phyloP scores from a whole-genome alignment of 2,113 vertebrate species.

The Gambusia holbrooki region DNA sequence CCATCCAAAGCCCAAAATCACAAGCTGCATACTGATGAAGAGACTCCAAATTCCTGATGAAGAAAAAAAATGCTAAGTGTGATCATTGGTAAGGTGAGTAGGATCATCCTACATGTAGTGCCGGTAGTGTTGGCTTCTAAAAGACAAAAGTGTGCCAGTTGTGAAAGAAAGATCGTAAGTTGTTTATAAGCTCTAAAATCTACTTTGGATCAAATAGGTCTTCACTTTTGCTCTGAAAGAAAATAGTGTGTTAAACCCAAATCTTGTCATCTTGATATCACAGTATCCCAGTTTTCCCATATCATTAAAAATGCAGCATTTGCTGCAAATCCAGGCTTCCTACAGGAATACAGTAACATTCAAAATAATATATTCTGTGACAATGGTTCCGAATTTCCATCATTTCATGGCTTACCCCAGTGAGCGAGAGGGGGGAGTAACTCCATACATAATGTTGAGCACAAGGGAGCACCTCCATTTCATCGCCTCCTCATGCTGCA shows the following conservation, averaged over 20 bases:
- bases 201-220: background rate
- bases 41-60: background rate
- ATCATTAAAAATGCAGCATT: constrained; percentile 74
- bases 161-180: background rate
- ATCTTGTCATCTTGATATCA: constrained; percentile 21
- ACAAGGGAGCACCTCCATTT: constrained; percentile 50
- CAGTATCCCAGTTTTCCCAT: constrained; percentile 31
- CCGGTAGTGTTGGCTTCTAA: background rate
- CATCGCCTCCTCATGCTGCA: constrained; percentile 42
- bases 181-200: background rate
- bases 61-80: background rate
- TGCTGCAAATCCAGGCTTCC: constrained; percentile 56
- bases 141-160: background rate
- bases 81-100: background rate
- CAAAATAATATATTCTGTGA: constrained; percentile 48
- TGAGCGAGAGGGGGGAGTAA: constrained; percentile 7
- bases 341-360: constrained; percentile 63
- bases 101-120: too few species aligned
- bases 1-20: background rate
- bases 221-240: background rate
- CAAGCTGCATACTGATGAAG: background rate
- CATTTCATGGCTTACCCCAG: constrained; percentile 52
- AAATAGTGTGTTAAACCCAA: constrained; percentile 18
- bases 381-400: constrained; percentile 69
- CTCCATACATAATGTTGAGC: constrained; percentile 47